Conservation (phyloP, 2,113 vertebrate genomes). For the Chunga burmeisteri region DNA sequence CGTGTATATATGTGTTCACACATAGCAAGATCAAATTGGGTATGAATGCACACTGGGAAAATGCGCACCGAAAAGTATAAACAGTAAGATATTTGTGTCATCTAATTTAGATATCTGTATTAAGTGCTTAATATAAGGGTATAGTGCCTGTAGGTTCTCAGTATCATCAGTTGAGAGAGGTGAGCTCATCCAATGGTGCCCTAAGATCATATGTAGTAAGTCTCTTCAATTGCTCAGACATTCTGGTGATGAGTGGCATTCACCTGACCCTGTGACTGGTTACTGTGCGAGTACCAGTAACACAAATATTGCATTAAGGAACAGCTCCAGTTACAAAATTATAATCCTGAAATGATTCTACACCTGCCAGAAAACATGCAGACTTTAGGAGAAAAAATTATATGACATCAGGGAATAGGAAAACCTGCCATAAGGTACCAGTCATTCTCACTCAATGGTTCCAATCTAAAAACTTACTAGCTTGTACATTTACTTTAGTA, state of each 20-base stretch:
- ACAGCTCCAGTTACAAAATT: not conserved
- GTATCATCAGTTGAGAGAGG: not conserved
- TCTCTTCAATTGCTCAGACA: not conserved
- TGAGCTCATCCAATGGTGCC: not conserved
- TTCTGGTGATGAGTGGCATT: not conserved
- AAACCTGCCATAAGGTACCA: not conserved
- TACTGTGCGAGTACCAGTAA: not conserved
- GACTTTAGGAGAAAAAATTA: not conserved
- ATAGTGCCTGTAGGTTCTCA: not conserved
- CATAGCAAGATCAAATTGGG: not conserved
- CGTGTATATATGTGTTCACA: not conserved
- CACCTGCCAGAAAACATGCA: not conserved
- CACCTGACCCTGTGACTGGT: not conserved
- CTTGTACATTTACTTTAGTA: not conserved
- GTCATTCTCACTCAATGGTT: not conserved
- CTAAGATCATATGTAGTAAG: not conserved
- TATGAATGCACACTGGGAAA: not conserved
- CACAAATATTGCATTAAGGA: not conserved
- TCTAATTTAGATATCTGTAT: not conserved
- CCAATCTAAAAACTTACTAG: not conserved
- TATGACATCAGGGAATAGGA: not conserved
- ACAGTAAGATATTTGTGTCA: not conserved
- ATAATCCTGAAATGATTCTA: not conserved
- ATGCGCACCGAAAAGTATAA: not conserved
- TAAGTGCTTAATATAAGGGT: not conserved